phyloP scores from a whole-genome alignment of 2,797 vertebrate genomes.

The Corythornis leucogaster region DNA sequence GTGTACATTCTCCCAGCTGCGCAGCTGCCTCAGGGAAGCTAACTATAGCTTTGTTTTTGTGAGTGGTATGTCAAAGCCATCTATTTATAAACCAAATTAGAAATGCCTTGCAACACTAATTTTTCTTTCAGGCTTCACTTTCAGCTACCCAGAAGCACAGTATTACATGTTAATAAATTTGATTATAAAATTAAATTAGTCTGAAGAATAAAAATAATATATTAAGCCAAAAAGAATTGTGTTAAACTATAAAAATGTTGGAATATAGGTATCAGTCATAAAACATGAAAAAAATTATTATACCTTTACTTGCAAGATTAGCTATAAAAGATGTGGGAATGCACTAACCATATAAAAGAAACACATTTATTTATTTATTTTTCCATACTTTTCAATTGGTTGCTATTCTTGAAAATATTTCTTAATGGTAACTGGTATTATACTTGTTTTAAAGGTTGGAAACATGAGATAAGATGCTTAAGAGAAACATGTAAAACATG shows the following conservation, averaged over 20 bases:
- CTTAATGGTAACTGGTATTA: neutral
- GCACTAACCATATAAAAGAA: neutral
- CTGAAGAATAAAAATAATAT: neutral
- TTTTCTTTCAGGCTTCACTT: slow-evolving; percentile 22
- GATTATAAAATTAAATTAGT: neutral
- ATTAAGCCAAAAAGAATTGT: neutral
- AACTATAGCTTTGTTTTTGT: slow-evolving; percentile 54
- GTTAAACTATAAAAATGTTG: neutral
- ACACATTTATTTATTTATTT: neutral
- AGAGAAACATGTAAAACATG: neutral
- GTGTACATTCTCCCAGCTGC: neutral
- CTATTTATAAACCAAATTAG: slow-evolving; percentile 61
- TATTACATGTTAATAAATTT: neutral
- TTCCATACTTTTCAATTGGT: neutral
- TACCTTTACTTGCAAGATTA: neutral
- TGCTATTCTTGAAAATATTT: neutral
- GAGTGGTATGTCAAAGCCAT: slow-evolving; percentile 42
- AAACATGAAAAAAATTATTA: neutral
- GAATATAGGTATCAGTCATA: neutral
- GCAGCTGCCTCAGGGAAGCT: slow-evolving; percentile 42
- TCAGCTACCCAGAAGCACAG: neutral
- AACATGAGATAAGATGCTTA: neutral
- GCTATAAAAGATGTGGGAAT: neutral
- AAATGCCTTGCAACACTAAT: slow-evolving; percentile 42
- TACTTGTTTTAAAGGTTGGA: neutral